Conservation (phyloP, 2,113 vertebrate genomes). For the Jaculus jaculus region DNA sequence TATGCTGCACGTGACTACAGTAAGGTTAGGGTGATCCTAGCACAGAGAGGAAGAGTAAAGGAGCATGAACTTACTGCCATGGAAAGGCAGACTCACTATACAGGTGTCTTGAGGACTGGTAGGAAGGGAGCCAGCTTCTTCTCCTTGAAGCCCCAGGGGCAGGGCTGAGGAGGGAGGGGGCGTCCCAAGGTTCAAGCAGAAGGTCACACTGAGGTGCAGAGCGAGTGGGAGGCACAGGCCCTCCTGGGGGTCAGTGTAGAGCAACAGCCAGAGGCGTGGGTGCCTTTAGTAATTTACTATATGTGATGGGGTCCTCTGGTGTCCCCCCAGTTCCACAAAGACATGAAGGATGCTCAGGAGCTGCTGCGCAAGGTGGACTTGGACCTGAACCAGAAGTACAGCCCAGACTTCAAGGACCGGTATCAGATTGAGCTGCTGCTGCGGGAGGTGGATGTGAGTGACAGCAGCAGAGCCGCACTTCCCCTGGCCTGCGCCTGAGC, state of each 20-base stretch:
- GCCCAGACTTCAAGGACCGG: constrained; percentile 95
- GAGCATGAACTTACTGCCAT: background rate
- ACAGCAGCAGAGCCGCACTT: background rate
- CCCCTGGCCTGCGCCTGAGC: accelerated
- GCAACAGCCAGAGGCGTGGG: background rate
- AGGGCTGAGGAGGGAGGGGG: background rate
- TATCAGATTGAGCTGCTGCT: constrained; percentile 94
- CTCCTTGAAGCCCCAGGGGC: accelerated
- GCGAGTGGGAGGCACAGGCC: background rate
- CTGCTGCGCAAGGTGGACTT: constrained; percentile 92
- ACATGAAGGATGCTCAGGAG: constrained; percentile 93
- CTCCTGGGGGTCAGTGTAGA: background rate
- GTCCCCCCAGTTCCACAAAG: constrained; percentile 90
- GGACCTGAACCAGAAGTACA: constrained; percentile 95
- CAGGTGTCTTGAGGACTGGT: background rate
- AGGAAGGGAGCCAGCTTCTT: background rate
- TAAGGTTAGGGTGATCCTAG: background rate
- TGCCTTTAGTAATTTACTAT: background rate
- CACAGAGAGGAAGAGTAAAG: background rate
- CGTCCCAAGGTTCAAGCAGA: background rate
- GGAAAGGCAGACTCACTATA: accelerated
- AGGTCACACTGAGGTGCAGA: background rate
- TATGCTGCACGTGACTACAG: background rate
- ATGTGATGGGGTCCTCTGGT: background rate
- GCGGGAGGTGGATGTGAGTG: constrained; percentile 92